These are phyloP conservation scores for Montipora cactus DNA, from an alignment of 64 coral and sea anemone species.

Conservation along the genomic window DNA sequence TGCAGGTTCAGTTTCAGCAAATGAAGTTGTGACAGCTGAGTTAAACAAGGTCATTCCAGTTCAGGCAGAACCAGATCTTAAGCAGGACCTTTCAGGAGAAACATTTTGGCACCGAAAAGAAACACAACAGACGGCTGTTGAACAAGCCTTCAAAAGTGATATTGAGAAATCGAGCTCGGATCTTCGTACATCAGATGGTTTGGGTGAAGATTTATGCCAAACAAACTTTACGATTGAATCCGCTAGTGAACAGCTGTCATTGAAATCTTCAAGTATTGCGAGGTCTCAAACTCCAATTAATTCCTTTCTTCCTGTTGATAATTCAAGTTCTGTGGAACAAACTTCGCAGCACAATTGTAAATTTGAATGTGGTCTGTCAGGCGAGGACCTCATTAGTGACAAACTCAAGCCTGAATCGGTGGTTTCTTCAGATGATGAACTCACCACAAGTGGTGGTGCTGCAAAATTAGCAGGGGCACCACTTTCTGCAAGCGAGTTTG, in stretches of 20 bases:
- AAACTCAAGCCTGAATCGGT: conserved; percentile 11
- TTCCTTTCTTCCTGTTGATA: conserved; percentile 34
- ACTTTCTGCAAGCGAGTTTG: not conserved
- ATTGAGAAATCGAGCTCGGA: not conserved
- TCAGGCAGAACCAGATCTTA: not conserved
- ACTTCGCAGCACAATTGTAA: not conserved
- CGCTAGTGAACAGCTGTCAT: not conserved
- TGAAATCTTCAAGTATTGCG: not conserved
- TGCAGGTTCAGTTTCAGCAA: not conserved
- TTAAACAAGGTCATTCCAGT: conserved; percentile 8
- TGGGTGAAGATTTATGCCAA: not conserved
- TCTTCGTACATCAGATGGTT: not conserved
- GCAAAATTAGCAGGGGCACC: not conserved
- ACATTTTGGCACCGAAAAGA: not conserved
- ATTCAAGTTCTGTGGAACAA: not conserved
- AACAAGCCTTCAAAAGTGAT: not conserved
- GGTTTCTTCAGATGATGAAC: conserved; percentile 25
- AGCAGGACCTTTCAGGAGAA: not conserved
- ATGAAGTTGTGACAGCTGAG: not conserved
- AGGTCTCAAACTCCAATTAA: conserved; percentile 7
- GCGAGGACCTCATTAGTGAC: conserved; percentile 14
- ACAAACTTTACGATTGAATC: not conserved
- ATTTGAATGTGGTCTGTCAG: conserved; percentile 39
- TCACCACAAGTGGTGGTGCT: not conserved
- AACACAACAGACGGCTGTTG: not conserved